phyloP scores from a whole-genome alignment of 53 echinoderm and acorn worm species.

The Henricia sp. region DNA sequence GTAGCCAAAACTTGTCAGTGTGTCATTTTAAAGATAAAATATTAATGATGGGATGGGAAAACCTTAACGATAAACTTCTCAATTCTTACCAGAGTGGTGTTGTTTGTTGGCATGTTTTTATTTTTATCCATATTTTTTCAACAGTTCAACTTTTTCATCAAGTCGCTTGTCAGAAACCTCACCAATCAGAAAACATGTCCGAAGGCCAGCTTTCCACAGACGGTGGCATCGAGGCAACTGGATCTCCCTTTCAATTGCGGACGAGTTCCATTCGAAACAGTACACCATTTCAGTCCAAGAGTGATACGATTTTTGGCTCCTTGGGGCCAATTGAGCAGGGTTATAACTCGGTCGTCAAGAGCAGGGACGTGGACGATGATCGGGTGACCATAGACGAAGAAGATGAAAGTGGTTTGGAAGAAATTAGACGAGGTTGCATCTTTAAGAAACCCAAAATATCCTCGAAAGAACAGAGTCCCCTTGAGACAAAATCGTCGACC shows the following conservation, averaged over 20 bases:
- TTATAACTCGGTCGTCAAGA: constrained; percentile 54
- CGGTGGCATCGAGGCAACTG: too few relatives aligned
- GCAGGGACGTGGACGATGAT: constrained; percentile 20
- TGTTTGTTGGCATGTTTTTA: too few relatives aligned
- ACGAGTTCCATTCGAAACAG: constrained; percentile 38
- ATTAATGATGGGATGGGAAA: too few relatives aligned
- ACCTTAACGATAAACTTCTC: too few relatives aligned
- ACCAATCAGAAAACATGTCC: too few relatives aligned
- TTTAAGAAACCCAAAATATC: constrained; percentile 67
- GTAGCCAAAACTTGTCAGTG: too few relatives aligned
- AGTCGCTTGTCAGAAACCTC: too few relatives aligned
- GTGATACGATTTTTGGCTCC: constrained; percentile 72
- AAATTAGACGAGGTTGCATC: constrained; percentile 37
- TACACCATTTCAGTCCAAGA: constrained; percentile 58
- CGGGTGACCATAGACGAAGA: constrained; percentile 28
- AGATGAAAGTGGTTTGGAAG: constrained; percentile 26
- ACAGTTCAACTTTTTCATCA: too few relatives aligned
- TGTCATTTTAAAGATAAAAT: too few relatives aligned
- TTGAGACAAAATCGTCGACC: not conserved
- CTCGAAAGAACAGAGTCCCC: not conserved
- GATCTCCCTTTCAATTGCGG: constrained; percentile 27
- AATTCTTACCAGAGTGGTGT: too few relatives aligned
- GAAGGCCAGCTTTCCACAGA: too few relatives aligned
- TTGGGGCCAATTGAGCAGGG: constrained; percentile 69
- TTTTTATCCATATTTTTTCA: too few relatives aligned